phyloP scores from a whole-genome alignment of 2,888 invertebrate species.

The Drosophila peninsularis region DNA sequence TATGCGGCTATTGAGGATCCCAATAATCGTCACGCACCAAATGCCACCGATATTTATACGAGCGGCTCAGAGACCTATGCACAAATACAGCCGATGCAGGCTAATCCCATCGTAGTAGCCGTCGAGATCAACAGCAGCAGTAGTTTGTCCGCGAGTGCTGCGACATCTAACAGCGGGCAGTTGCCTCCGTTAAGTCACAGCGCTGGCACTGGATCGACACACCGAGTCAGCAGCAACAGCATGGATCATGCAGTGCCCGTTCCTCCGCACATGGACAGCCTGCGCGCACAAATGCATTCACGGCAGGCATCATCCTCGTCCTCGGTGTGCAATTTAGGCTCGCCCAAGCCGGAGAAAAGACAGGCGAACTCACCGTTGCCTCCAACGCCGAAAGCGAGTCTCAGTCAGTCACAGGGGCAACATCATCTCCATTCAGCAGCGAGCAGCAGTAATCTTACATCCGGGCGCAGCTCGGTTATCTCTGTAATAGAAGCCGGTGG shows the following conservation, averaged over 20 bases:
- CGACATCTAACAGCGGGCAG: constrained; percentile 14
- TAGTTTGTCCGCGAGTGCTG: constrained; percentile 34
- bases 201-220: constrained; percentile 21
- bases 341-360: constrained; percentile 95
- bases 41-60: constrained; percentile 87
- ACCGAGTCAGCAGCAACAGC: constrained; percentile 45
- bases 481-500: constrained; percentile 83
- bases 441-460: constrained; percentile 83
- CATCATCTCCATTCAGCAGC: constrained; percentile 68
- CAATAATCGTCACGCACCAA: constrained; percentile 80
- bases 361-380: constrained; percentile 95
- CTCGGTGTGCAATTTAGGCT: constrained; percentile 91
- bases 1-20: constrained; percentile 96
- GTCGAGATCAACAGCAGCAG: constrained; percentile 83
- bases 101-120: constrained; percentile 84
- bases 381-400: constrained; percentile 88
- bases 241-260: constrained; percentile 73
- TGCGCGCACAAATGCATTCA: constrained; percentile 87
- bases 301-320: constrained; percentile 87
- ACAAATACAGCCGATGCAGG: constrained; percentile 89
- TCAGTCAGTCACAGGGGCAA: constrained; percentile 53
- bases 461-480: constrained; percentile 84
- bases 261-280: constrained; percentile 87
- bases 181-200: constrained; percentile 25
- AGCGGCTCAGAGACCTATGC: constrained; percentile 95